Evolutionary conservation across 1,140 invertebrate genomes (phyloP).

Genomic region (Branchinecta lynchi): DNA sequence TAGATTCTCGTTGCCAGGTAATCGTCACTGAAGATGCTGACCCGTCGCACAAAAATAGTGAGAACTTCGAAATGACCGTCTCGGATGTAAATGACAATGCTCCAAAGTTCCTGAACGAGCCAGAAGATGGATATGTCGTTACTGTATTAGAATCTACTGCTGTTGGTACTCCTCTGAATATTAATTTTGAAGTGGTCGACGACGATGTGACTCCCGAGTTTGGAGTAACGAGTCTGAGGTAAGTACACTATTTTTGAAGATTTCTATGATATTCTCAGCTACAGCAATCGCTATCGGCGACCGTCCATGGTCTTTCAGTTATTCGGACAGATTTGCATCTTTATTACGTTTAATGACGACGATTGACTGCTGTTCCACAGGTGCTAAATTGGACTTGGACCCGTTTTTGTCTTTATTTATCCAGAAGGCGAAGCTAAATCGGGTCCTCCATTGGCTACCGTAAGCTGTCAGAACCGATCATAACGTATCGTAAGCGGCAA

Average conservation of each 20-base stretch:
- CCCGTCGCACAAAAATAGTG: not conserved
- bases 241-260: not conserved
- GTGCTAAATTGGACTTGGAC: too few species aligned
- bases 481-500: too few species aligned
- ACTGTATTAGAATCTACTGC: not conserved
- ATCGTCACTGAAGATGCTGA: not conserved
- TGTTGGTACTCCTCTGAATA: not conserved
- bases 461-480: too few species aligned
- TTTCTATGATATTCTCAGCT: too few species aligned
- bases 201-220: not conserved
- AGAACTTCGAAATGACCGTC: not conserved
- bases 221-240: not conserved
- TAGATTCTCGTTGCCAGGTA: not conserved
- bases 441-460: too few species aligned
- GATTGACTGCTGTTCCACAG: too few species aligned
- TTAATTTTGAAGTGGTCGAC: not conserved
- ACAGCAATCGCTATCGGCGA: too few species aligned
- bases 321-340: too few species aligned
- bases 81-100: not conserved
- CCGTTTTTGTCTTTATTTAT: too few species aligned
- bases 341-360: too few species aligned
- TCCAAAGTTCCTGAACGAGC: not conserved
- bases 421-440: too few species aligned
- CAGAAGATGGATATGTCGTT: not conserved
- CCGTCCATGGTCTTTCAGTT: too few species aligned